Base-by-base conservation (phyloP, 2,888 invertebrate species). In the Leptinotarsa rubiginosa region DNA sequence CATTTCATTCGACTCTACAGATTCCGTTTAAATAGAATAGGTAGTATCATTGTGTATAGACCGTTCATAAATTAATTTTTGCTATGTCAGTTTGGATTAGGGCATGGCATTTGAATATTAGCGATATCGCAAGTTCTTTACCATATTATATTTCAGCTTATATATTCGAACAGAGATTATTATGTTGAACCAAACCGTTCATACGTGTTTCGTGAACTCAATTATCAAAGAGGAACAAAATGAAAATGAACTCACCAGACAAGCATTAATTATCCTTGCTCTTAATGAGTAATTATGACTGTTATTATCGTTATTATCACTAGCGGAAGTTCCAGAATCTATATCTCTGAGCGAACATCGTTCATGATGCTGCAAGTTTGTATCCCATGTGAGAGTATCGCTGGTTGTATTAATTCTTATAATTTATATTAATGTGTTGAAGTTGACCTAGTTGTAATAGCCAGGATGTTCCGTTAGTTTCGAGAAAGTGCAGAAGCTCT, bases 361-460 rank as follows among this genome's bases (percentile, higher is more conserved):
- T 59, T 59, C 59, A 62, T 50, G 12, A 2, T 16, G 65, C 47
- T 52, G 41, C 59, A 62, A 73, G 59, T 59, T 73, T 69, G 69
- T 25, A 56, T 69, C 68, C 73, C 73, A 59, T 62, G 64, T 68
- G 62, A 41, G 56, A 59, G 10, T 41, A 66, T 47, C 47, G 47
- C 16, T 25, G 56, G 68, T 73, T 73, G 62, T 73, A 69, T 68
- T 73, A 73, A 73, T 73, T 73, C 73, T 73, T 73, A 67, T 73
- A 73, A 73, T 69, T 73, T 50, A 62, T 69, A 73, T 64, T 73
- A 69, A 73, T 73, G 73, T 18, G 41, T 16, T 50, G 13, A 64
- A 59, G 50, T 72, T 69, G 62, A 62, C 31, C 52, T 18, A 68
- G 67, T 67, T 31, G 52, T 59, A 7, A 59, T 59, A 41, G 41